Evolutionary conservation across 2,888 invertebrate species (phyloP).

Genomic region (Beris chalybata): DNA sequence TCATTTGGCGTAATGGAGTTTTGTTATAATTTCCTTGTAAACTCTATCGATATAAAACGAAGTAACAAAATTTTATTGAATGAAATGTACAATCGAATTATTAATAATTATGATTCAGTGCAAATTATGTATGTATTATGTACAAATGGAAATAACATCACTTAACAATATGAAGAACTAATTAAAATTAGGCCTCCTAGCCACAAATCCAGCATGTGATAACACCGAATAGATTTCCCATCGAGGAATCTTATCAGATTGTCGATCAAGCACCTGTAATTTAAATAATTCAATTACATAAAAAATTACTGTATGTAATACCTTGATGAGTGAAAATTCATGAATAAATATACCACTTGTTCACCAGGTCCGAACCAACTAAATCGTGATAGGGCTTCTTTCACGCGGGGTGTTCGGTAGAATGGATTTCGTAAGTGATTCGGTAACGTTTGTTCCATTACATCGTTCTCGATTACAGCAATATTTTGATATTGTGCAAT

Average conservation of each 20-base stretch:
- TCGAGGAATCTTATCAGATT: conserved; percentile 64
- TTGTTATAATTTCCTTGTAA: no score
- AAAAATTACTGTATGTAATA: not conserved
- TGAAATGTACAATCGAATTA: conserved; percentile 2
- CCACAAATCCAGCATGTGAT: conserved; percentile 66
- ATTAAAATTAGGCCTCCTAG: conserved; percentile 44
- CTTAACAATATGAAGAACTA: not conserved
- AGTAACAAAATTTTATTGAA: conserved; percentile 8
- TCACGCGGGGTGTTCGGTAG: conserved; percentile 62
- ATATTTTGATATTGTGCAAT: conserved; percentile 58
- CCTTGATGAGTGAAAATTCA: conserved; percentile 5
- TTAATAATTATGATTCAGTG: conserved; percentile 12
- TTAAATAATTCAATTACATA: conserved; percentile 24
- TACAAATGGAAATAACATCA: conserved; percentile 26
- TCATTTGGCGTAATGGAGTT: no score
- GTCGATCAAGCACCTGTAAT: conserved; percentile 61
- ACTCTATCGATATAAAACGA: no score
- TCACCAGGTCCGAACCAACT: conserved; percentile 67
- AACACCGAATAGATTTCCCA: conserved; percentile 66
- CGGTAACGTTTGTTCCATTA: conserved; percentile 62
- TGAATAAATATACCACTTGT: conserved; percentile 55
- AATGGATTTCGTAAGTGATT: conserved; percentile 63
- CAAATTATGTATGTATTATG: conserved; percentile 11
- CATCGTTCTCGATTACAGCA: conserved; percentile 62
- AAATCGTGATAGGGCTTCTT: conserved; percentile 59